Conservation (phyloP, 2,888 invertebrate species). For the Drosophila anomalipes region DNA sequence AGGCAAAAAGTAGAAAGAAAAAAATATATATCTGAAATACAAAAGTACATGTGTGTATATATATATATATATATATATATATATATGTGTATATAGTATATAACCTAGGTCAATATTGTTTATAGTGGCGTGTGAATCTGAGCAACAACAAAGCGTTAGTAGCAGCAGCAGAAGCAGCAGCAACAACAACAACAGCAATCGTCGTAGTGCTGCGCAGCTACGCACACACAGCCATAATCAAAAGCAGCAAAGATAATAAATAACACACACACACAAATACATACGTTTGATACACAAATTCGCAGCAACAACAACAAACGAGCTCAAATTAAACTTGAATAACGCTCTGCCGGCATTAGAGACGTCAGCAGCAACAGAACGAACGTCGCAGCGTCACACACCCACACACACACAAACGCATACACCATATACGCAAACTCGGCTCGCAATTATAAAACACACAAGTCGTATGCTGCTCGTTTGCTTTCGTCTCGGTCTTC, state of each 20-base stretch:
- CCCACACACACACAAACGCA: conserved; percentile 32
- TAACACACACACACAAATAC: conserved; percentile 15
- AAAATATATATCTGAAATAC: conserved; percentile 22
- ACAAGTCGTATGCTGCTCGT: conserved; percentile 22
- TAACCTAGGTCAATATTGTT: conserved; percentile 85
- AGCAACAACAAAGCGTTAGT: conserved; percentile 57
- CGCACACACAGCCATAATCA: conserved; percentile 33
- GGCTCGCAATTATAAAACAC: conserved; percentile 47
- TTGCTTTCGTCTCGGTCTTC: background rate
- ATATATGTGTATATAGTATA: conserved; percentile 40
- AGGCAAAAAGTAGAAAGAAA: conserved; percentile 6
- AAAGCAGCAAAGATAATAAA: conserved; percentile 50
- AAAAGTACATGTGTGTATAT: background rate
- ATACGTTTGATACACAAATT: conserved; percentile 53
- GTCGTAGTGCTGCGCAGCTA: conserved; percentile 39
- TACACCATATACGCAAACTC: conserved; percentile 2
- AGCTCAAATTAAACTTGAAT: conserved; percentile 68
- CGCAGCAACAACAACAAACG: conserved; percentile 36
- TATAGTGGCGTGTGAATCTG: conserved; percentile 83
- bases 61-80: background rate
- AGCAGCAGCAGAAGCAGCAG: conserved; percentile 25
- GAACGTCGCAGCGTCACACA: conserved; percentile 41
- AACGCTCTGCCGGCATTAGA: conserved; percentile 44
- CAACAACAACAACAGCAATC: conserved; percentile 40
- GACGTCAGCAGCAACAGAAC: conserved; percentile 33